These are phyloP conservation scores for Pao palembangensis DNA, from an alignment of 2,113 vertebrate genomes.

Conservation along the genomic window DNA sequence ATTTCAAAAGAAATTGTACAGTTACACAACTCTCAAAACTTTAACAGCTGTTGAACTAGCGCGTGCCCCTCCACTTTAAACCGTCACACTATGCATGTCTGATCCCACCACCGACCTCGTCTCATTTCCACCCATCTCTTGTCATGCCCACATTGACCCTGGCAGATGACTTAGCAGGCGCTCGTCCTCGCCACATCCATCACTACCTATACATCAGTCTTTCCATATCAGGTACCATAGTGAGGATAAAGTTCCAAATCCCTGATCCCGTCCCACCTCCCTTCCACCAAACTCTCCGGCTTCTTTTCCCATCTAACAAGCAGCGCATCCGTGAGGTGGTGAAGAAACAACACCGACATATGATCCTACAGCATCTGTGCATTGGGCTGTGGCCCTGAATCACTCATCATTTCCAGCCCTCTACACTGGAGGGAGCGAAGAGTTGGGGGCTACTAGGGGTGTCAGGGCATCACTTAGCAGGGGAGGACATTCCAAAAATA, in stretches of 20 bases:
- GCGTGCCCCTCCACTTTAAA: conserved; percentile 36
- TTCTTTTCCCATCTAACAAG: conserved; percentile 65
- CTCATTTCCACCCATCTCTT: conserved; percentile 29
- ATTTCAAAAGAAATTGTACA: too few species aligned
- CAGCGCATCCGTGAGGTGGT: conserved; percentile 58
- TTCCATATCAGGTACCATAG: conserved; percentile 54
- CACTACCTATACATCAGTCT: conserved; percentile 52
- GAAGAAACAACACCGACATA: conserved; percentile 67
- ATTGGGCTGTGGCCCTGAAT: conserved; percentile 62
- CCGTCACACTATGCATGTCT: conserved; percentile 16
- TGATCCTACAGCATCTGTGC: conserved; percentile 72
- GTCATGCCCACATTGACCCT: conserved; percentile 25
- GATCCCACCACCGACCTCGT: neutral
- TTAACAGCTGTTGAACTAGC: conserved; percentile 23
- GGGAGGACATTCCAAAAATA: conserved; percentile 56
- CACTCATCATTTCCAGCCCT: conserved; percentile 49
- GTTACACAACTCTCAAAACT: too few species aligned
- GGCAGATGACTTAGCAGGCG: conserved; percentile 53
- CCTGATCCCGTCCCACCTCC: conserved; percentile 24
- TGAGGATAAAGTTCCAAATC: conserved; percentile 63
- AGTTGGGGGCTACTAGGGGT: conserved; percentile 3
- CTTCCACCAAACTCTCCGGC: conserved; percentile 48
- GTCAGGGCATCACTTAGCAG: conserved; percentile 54
- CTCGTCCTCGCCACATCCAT: conserved; percentile 52
- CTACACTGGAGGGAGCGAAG: conserved; percentile 1